Conservation (phyloP, 2,888 invertebrate species). For the Polydrusus tereticollis region DNA sequence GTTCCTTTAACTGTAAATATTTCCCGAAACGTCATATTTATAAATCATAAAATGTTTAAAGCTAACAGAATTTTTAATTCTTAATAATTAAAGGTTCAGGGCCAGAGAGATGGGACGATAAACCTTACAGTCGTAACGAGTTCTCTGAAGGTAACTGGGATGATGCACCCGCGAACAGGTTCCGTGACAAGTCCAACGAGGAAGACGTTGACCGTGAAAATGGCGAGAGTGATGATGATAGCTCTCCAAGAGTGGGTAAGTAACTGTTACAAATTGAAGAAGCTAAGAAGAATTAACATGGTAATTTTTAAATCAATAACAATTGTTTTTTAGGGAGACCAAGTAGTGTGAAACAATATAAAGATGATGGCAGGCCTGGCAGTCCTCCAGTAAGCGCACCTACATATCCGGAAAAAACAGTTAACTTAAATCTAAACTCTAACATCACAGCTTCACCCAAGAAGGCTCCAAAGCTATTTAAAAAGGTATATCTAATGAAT, state of each 20-base stretch:
- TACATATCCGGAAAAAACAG: constrained; percentile 57
- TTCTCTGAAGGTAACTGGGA: constrained; percentile 62
- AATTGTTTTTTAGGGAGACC: constrained; percentile 41
- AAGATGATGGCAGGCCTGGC: constrained; percentile 56
- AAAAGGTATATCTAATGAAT: constrained; percentile 61
- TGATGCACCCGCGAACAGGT: constrained; percentile 53
- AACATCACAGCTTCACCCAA: constrained; percentile 63
- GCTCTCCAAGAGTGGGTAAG: constrained; percentile 36
- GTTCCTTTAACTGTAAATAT: no score
- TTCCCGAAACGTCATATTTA: no score
- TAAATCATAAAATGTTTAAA: no score
- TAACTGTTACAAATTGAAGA: background rate
- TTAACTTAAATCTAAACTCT: constrained; percentile 69
- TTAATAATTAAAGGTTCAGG: constrained; percentile 55
- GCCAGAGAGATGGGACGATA: constrained; percentile 64
- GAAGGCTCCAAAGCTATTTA: constrained; percentile 66
- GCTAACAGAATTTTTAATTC: no score
- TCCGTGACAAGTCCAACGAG: constrained; percentile 48
- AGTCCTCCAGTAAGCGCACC: constrained; percentile 53
- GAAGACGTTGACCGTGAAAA: constrained; percentile 43
- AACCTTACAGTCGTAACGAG: constrained; percentile 57
- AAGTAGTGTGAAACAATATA: constrained; percentile 56
- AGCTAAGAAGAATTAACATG: no score
- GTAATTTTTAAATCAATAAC: no score
- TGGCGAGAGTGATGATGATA: constrained; percentile 45